phyloP scores from a whole-genome alignment of 1,140 invertebrate species.

The Hycleus cichorii region DNA sequence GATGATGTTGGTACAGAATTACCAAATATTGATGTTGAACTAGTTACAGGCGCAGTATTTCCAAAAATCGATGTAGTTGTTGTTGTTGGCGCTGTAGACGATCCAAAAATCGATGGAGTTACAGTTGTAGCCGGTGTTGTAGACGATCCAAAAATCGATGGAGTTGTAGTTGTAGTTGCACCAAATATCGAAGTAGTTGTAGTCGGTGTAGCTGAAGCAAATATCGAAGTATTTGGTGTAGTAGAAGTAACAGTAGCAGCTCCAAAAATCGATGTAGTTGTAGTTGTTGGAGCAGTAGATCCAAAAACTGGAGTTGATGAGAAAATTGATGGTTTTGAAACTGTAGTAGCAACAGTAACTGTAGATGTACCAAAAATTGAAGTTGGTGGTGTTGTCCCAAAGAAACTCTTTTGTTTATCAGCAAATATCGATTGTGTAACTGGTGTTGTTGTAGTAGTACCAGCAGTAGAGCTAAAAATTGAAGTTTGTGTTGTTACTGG shows the following conservation, averaged over 20 bases:
- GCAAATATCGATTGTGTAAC: constrained; percentile 6
- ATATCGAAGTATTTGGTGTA: not conserved
- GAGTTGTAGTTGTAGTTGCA: not conserved
- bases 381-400: constrained; percentile 2
- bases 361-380: constrained; percentile 10
- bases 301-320: not conserved
- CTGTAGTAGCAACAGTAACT: constrained; percentile 3
- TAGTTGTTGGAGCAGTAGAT: not conserved
- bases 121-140: not conserved
- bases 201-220: not conserved
- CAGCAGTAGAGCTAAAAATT: constrained; percentile 4
- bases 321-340: not conserved
- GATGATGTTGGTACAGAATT: not conserved
- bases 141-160: constrained; percentile 3
- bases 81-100: not conserved
- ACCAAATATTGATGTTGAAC: constrained; percentile 13
- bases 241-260: not conserved
- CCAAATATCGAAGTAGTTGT: constrained; percentile 1
- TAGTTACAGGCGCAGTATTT: not conserved
- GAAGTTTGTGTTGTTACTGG: constrained; percentile 2
- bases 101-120: not conserved
- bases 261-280: not conserved
- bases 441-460: not conserved
- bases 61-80: constrained; percentile 19
- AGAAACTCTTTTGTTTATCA: not conserved